These are phyloP conservation scores for Taphrorychus bicolor DNA, from an alignment of 2,888 invertebrate species.

Conservation along the genomic window DNA sequence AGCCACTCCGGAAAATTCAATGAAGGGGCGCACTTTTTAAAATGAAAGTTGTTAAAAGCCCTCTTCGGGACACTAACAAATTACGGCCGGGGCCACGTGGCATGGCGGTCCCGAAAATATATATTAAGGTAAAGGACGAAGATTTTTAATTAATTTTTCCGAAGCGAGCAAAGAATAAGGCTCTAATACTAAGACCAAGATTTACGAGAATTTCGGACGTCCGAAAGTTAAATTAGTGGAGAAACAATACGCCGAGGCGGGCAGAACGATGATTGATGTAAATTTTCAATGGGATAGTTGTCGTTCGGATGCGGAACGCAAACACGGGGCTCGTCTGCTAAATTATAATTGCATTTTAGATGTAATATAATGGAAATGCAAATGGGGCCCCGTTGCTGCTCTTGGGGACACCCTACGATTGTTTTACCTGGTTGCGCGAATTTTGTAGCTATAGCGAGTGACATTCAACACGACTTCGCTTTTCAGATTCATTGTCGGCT, in stretches of 20 bases:
- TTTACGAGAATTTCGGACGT: conserved; percentile 27
- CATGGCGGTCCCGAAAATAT: neutral
- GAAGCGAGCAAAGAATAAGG: conserved; percentile 7
- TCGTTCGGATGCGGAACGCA: conserved; percentile 14
- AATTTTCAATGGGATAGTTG: conserved; percentile 24
- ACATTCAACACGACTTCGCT: neutral
- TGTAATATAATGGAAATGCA: conserved; percentile 9
- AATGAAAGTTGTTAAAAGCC: conserved; percentile 21
- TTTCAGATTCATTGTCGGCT: too few species aligned
- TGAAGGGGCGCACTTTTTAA: conserved; percentile 12
- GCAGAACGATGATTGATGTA: conserved; percentile 29
- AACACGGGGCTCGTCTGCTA: conserved; percentile 9
- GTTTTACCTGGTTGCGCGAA: neutral
- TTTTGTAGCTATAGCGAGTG: neutral
- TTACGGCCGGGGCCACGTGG: conserved; percentile 8
- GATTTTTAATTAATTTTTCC: conserved; percentile 31
- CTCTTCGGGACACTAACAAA: conserved; percentile 24
- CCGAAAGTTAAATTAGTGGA: conserved; percentile 22
- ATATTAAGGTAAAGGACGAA: conserved; percentile 26
- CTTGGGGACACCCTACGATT: neutral
- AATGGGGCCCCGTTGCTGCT: conserved; percentile 3
- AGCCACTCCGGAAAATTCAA: conserved; percentile 11
- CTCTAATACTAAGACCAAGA: conserved; percentile 21
- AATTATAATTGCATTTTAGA: conserved; percentile 13
- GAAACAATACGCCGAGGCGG: conserved; percentile 22